A percentile compares a stretch with the other conserved stretches of the same genome.
phyloP scores from a whole-genome alignment of 1,140 invertebrate genomes.

The Megathymus violae region DNA sequence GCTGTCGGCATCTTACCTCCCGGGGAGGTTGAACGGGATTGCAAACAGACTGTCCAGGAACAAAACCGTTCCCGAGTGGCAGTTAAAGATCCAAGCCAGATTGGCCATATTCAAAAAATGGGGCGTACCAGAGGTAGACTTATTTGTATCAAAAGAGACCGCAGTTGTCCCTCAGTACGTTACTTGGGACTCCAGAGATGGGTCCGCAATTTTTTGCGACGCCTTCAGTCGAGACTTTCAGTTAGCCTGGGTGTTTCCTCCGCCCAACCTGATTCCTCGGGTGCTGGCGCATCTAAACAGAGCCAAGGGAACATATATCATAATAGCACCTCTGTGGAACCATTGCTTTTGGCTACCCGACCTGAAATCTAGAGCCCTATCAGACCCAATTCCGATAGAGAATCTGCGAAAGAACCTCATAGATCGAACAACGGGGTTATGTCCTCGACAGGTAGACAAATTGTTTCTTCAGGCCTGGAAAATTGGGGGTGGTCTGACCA shows the following conservation, averaged over 20 bases:
- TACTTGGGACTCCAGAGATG: conserved; percentile 32
- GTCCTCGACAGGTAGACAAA: conserved; percentile 2
- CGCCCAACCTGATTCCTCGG: conserved; percentile 35
- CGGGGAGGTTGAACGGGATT: too few relatives aligned
- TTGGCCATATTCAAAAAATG: too few relatives aligned
- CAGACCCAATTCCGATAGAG: conserved; percentile 6
- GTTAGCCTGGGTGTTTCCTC: conserved; percentile 46
- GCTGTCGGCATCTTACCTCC: too few relatives aligned
- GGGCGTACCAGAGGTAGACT: too few relatives aligned
- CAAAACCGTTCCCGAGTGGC: too few relatives aligned
- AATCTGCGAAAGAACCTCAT: conserved; percentile 10
- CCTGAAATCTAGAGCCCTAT: not conserved
- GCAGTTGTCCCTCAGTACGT: conserved; percentile 40
- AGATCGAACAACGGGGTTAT: conserved; percentile 4
- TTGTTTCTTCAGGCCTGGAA: conserved; percentile 7
- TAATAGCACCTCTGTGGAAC: conserved; percentile 21
- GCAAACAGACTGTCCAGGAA: too few relatives aligned
- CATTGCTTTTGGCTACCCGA: conserved; percentile 18
- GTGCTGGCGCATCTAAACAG: conserved; percentile 17
- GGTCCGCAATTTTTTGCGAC: conserved; percentile 30
- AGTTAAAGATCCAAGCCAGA: not conserved
- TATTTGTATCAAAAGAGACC: conserved; percentile 11
- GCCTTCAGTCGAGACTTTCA: conserved; percentile 42
- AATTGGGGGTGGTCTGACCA: conserved; percentile 13
- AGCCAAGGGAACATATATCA: not conserved